Evolutionary conservation across 2,113 vertebrate species (phyloP).

Genomic region (Emberiza fucata): DNA sequence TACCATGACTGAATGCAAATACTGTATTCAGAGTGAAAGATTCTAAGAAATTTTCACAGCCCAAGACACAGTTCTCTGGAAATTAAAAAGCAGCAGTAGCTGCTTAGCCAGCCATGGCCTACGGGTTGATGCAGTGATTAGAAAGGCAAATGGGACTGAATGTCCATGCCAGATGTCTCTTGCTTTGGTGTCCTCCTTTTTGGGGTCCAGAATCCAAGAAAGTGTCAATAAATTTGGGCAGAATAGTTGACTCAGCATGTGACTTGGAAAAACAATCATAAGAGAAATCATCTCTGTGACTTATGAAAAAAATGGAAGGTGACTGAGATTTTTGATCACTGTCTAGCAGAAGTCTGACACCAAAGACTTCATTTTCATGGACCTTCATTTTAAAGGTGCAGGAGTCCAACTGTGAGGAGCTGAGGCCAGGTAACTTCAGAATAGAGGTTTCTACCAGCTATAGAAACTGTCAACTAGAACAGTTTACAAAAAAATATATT

Average conservation of each 20-base stretch:
- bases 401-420: neutral
- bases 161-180: neutral
- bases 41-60: neutral
- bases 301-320: neutral
- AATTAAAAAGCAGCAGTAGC: neutral
- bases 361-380: neutral
- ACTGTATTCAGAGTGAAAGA: neutral
- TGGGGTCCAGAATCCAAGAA: neutral
- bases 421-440: neutral
- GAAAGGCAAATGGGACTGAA: neutral
- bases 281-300: neutral
- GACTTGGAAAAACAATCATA: neutral
- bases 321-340: neutral
- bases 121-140: neutral
- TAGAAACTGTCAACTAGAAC: neutral
- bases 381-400: neutral
- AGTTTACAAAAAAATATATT: neutral
- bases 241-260: neutral
- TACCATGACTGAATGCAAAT: neutral
- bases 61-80: neutral
- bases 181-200: neutral
- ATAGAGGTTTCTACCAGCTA: neutral
- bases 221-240: neutral
- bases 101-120: neutral
- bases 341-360: neutral